phyloP scores from a whole-genome alignment of 2,113 vertebrate genomes.

The Gnathonemus longibarbis region DNA sequence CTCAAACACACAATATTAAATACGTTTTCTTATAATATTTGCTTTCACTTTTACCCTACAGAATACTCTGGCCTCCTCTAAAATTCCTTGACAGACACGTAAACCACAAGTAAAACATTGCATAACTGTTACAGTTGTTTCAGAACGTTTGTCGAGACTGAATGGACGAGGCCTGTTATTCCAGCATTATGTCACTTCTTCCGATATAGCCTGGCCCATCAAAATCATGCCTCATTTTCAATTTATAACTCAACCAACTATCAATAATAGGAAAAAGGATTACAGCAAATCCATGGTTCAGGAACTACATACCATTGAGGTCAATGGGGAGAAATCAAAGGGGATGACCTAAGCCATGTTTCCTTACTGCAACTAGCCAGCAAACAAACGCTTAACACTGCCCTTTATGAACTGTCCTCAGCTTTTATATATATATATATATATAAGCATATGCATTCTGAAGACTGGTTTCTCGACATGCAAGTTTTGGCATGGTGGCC shows the following conservation, averaged over 20 bases:
- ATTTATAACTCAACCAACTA: conserved; percentile 61
- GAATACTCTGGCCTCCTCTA: background rate
- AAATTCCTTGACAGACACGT: background rate
- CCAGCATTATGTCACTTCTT: conserved; percentile 37
- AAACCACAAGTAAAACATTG: background rate
- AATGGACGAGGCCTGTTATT: conserved; percentile 31
- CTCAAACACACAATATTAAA: background rate
- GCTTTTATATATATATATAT: background rate
- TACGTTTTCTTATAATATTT: background rate
- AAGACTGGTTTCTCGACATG: background rate
- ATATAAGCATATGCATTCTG: background rate
- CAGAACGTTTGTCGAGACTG: conserved; percentile 2
- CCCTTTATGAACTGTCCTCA: background rate
- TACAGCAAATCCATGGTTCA: conserved; percentile 60
- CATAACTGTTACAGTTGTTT: background rate
- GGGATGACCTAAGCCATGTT: conserved; percentile 59
- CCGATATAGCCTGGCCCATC: conserved; percentile 37
- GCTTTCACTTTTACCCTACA: background rate
- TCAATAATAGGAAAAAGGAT: conserved; percentile 60
- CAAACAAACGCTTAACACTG: no score
- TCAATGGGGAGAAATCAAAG: conserved; percentile 54
- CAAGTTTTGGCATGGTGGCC: background rate
- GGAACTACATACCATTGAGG: conserved; percentile 59
- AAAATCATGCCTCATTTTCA: conserved; percentile 54
- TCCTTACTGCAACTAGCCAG: conserved; percentile 53